Evolutionary conservation across 2,888 invertebrate genomes (phyloP), one percentile per base, ranked within the genome.

Genomic region (Alitta virens): DNA sequence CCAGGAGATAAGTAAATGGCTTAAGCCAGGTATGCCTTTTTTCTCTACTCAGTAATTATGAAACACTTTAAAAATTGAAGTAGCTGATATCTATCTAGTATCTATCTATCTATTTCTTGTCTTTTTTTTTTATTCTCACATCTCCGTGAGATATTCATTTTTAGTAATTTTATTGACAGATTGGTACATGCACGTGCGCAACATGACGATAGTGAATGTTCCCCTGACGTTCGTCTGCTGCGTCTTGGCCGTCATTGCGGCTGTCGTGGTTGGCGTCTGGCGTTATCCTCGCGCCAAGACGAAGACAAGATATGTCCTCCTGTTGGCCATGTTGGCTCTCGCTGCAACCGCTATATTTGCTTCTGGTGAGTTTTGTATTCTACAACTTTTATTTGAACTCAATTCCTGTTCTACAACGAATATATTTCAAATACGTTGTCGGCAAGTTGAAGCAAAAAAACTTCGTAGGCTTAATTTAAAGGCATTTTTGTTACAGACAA

Each of bases 151-250:
- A n/a, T n/a, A n/a, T n/a, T 33, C 5, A 33, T 33, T 33, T 33
- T 33, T 5, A 7, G 7, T 33, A 33, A 33, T 57, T 43, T 24
- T 56, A 24, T 33, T 56, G 40, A 7, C 57, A 68, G 65, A 24
- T 2, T 68, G 68, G 68, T 65, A 65, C 52, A 59, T 43, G 46
- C 43, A 57, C 7, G 61, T 59, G 49, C 59, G 63, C 7, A 46
- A 40, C 27, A 43, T 68, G 49, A 52, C 60, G 26, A 64, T 63
- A 18, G 50, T 60, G 21, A 56, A 58, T 50, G 64, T 68, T 12
- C 62, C 63, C 14, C 43, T 68, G n/a, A 53, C 57, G 18, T 38
- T 27, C 25, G 50, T 63, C 23, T 61, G 61, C 52, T 56, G 55
- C 46, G 24, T 63, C 55, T 12, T 65, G 21, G 52, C 62, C 1